Base-by-base conservation (phyloP, 1,140 invertebrate genomes). In the Campoletis sonorensis region DNA sequence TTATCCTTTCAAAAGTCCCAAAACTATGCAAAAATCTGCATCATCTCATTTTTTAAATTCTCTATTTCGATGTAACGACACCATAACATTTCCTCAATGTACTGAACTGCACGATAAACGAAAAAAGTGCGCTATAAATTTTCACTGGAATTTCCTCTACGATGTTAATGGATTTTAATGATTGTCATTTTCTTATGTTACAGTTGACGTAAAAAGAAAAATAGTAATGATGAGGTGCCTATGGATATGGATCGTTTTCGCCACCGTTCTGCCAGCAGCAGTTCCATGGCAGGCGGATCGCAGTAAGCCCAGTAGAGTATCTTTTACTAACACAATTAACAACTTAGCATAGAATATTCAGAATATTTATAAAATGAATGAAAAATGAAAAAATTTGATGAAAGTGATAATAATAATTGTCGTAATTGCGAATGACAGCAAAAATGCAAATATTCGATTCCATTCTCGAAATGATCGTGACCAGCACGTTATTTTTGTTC, bases 231-330 rank as follows among this genome's bases (percentile, higher is more conserved):
- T 90, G 84, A 90, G 84, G 85, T 87, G 85, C 85, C 79, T 90
- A 51, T 89, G 88, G 88, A 87, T 88, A 80, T 89, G 82, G 77
- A 75, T 89, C 16, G 81, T 87, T 16, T 79, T 90, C 68, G 87
- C 87, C 67, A 72, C 88, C 79, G 85, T 82, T 16, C 79, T 90
- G 82, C 89, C 89, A 27, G 87, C 86, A 8, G 85, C 87, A 26
- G 86, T 87, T 30, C 85, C 86, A 40, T 85, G 89, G 84, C 85
- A 88, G 85, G 87, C 84, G 27, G 86, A 89, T 81, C 89, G 87
- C 67, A 86, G 72, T 79, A 91, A 90, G 82, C 88, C 89, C 70
- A 89, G 89, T 91, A 86, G 76, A 84, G 85, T 86, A 86, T 84
- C 82, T 79, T 82, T 82, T 64, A 79, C 67, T 78, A 71, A 68